phyloP scores from a whole-genome alignment of 2,797 vertebrate genomes.

The Avahi laniger region DNA sequence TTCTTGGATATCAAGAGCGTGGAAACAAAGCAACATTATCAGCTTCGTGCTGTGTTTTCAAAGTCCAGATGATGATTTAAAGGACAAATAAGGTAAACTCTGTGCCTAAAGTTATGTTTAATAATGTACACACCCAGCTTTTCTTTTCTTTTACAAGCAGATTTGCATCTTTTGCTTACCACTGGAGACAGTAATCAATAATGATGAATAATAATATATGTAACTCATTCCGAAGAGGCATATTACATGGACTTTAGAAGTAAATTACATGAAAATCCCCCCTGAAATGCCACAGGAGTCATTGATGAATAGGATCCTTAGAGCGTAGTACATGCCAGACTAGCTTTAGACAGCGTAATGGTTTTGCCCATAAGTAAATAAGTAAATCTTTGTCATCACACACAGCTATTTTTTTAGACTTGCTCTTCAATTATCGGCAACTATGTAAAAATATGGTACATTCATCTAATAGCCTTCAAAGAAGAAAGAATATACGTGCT shows the following conservation, averaged over 20 bases:
- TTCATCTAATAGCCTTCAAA: neutral
- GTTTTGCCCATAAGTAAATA: constrained; percentile 61
- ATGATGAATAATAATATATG: constrained; percentile 58
- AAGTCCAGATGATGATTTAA: neutral
- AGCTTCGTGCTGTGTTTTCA: neutral
- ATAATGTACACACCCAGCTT: neutral
- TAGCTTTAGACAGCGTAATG: constrained; percentile 36
- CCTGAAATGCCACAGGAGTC: constrained; percentile 19
- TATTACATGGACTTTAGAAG: constrained; percentile 46
- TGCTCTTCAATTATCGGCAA: constrained; percentile 26
- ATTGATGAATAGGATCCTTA: constrained; percentile 32
- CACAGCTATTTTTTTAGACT: constrained; percentile 2
- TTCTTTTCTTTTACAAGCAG: neutral
- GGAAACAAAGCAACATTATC: neutral
- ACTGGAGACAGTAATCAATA: constrained; percentile 49
- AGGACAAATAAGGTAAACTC: neutral
- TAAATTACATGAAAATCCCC: constrained; percentile 55
- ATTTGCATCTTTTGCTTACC: constrained; percentile 25
- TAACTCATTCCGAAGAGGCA: constrained; percentile 58
- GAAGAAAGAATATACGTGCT: neutral
- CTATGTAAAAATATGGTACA: constrained; percentile 2
- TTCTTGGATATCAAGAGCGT: neutral
- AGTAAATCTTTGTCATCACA: constrained; percentile 54
- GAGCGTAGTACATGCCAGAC: neutral
- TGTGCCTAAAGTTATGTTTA: neutral